Base-by-base conservation (phyloP, 2,113 vertebrate species). In the Orthonyx spaldingii region DNA sequence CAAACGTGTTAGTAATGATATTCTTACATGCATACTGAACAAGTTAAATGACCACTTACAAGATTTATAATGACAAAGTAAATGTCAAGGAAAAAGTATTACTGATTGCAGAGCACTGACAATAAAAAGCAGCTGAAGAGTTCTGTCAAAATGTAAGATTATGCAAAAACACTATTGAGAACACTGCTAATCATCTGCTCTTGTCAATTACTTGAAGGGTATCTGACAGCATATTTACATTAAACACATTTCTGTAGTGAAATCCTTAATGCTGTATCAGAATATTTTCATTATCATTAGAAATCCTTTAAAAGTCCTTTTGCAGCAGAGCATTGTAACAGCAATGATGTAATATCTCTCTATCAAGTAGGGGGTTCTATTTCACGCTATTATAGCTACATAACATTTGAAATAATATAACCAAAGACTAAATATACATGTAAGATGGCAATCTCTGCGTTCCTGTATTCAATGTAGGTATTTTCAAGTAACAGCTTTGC, bases 201-300 rank as follows among this genome's bases (percentile, higher is more conserved):
- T 97, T 99, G 98, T 99, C 98, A 99, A 98, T 99, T 98, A 99
- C 98, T 98, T 98, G 98, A 98, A 98, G 98, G 98, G 98, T 97
- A 98, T 98, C 98, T 99, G 99, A 99, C 98, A 99, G 98, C 97
- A 97, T 98, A 98, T 99, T 98, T 99, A 98, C 98, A 98, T 98
- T 98, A 98, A 98, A 98, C 98, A 98, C 97, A 97, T 98, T 98
- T 97, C 97, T 97, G 95, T 86, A 97, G 97, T 97, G 98, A 98
- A 98, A 98, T 97, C 97, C 97, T 98, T 97, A 98, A 97, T 97
- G 97, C 93, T 97, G 83, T 97, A 98, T 93, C 93, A 97, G 97
- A 97, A 97, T 96, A 98, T 97, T 98, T 97, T 97, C 96, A 97
- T 97, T 97, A 97, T 97, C 96, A 97, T 95, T 97, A 97, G 97